A percentile compares a stretch with the other conserved stretches of the same genome.
Evolutionary conservation across 53 echinoderm and acorn worm genomes (phyloP).

Genomic region (Crossaster papposus): DNA sequence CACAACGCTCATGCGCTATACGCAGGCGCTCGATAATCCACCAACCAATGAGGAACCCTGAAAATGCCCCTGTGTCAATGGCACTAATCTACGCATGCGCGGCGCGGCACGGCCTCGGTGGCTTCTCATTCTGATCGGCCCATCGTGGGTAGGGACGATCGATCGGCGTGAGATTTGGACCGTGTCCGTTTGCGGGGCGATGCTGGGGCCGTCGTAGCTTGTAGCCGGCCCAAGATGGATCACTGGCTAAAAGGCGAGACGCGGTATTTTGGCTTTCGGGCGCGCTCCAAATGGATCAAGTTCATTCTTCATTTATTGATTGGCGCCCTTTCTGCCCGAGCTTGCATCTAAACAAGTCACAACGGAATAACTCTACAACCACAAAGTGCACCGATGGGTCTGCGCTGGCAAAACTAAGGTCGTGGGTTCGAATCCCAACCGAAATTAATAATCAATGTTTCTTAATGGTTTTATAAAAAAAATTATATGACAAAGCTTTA

Average conservation of each 20-base stretch:
- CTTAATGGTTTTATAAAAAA: not conserved
- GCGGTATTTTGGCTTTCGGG: conserved; percentile 10
- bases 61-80: no score
- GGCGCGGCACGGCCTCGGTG: no score
- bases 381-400: not conserved
- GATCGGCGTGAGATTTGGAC: conserved; percentile 5
- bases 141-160: not conserved
- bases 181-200: not conserved
- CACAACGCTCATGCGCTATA: no score
- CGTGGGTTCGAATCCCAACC: conserved; percentile 1
- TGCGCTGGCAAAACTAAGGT: not conserved
- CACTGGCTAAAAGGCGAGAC: not conserved
- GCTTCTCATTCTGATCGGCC: not conserved
- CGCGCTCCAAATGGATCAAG: conserved; percentile 13
- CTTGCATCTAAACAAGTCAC: not conserved
- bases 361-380: not conserved
- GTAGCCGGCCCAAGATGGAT: not conserved
- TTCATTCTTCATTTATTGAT: conserved; percentile 27
- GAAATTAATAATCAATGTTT: not conserved
- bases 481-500: not conserved
- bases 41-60: no score
- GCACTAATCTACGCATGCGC: no score
- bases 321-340: not conserved
- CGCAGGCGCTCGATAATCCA: no score
- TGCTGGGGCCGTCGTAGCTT: not conserved